Evolutionary conservation across 1,140 invertebrate species (phyloP), one percentile per base, ranked within the genome.

Genomic region (Thaumatotibia leucotreta): DNA sequence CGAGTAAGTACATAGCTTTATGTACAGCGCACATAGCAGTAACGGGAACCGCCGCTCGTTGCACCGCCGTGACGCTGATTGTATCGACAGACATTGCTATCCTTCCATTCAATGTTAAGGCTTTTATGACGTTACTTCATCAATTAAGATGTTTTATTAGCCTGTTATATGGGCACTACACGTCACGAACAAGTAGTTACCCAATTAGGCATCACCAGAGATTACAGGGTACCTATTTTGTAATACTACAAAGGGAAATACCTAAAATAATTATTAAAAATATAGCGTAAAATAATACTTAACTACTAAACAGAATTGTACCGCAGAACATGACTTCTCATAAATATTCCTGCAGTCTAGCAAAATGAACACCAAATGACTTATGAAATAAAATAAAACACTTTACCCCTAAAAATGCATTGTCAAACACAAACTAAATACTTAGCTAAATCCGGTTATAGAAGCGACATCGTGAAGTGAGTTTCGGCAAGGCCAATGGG

Each of bases 401-500:
- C n/a, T n/a, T n/a, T n/a, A n/a, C n/a, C n/a, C n/a, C n/a, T n/a
- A n/a, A n/a, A n/a, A n/a, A n/a, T n/a, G n/a, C n/a, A n/a, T n/a
- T n/a, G n/a, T n/a, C n/a, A n/a, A n/a, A n/a, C n/a, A n/a, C n/a
- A n/a, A n/a, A n/a, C n/a, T n/a, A n/a, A n/a, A n/a, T 84, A 86
- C 88, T 84, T 84, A 85, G 83, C 80, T 68, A 76, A 86, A 84
- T 89, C 81, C 83, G 84, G 84, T 87, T 75, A 80, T 69, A 62
- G 63, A 63, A 79, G 73, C 39, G 72, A 72, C 68, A 82, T 76
- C 82, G 83, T 79, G 82, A 79, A 83, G 86, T 82, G 69, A 85
- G 82, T 86, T 87, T 86, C 82, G 83, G 81, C 84, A 84, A 77
- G 83, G 76, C 78, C 67, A 65, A 64, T 67, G 63, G 74, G 76